Percentiles rank a stretch among this genome's conserved stretches.
Conservation (phyloP, 2,888 invertebrate species). For the Zelleria hepariella region DNA sequence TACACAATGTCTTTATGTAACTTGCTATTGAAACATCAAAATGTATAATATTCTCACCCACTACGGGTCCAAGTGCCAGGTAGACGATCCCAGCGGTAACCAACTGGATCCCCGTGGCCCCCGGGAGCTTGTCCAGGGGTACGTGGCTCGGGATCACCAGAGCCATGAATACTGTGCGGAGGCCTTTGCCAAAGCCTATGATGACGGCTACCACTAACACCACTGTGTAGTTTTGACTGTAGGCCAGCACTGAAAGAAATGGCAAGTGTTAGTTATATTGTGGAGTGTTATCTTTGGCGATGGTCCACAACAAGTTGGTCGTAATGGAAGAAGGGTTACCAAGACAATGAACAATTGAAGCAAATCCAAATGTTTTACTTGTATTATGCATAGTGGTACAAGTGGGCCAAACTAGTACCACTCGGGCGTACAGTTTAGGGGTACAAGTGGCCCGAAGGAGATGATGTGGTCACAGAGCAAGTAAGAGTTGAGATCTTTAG, state of each 20-base stretch:
- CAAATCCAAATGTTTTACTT: too few species aligned
- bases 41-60: conserved; percentile 60
- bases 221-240: conserved; percentile 68
- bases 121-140: conserved; percentile 77
- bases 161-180: conserved; percentile 82
- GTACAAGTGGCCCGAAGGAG: too few species aligned
- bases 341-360: too few species aligned
- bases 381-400: too few species aligned
- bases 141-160: conserved; percentile 81
- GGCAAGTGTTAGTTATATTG: not conserved
- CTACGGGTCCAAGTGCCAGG: conserved; percentile 74
- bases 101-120: conserved; percentile 79
- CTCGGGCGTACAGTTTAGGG: too few species aligned
- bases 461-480: too few species aligned
- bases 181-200: conserved; percentile 79
- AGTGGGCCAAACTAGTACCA: too few species aligned
- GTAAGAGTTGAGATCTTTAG: too few species aligned
- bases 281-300: too few species aligned
- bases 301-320: too few species aligned
- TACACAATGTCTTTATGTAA: not conserved
- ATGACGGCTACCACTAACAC: conserved; percentile 74
- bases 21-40: not conserved
- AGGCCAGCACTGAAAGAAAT: conserved; percentile 70
- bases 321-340: too few species aligned
- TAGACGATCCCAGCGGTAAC: conserved; percentile 77